Evolutionary conservation across 2,888 invertebrate genomes (phyloP).

Genomic region (Acleris laterana): DNA sequence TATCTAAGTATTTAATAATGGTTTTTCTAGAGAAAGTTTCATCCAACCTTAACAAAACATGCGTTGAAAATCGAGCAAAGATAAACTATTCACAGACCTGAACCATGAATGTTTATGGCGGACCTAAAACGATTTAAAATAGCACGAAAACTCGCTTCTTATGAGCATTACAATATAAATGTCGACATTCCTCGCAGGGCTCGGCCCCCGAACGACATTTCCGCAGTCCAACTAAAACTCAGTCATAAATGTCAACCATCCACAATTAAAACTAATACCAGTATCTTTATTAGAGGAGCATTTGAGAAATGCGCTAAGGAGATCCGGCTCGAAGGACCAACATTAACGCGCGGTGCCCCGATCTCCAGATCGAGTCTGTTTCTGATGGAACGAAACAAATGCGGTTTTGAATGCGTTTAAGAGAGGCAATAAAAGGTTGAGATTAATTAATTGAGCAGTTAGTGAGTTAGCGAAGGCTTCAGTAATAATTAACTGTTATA

Average conservation of each 20-base stretch:
- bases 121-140: neutral
- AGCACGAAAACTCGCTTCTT: neutral
- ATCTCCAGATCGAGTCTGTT: no score
- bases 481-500: neutral
- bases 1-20: no score
- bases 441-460: conserved; percentile 22
- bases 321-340: conserved; percentile 34
- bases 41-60: no score
- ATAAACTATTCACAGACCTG: no score
- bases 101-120: neutral
- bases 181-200: conserved; percentile 10
- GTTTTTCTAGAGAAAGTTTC: no score
- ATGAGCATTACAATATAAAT: conserved; percentile 7
- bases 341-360: no score
- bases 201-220: conserved; percentile 8
- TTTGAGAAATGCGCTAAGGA: conserved; percentile 24
- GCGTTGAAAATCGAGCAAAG: no score
- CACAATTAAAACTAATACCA: conserved; percentile 27
- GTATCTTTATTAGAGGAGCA: conserved; percentile 32
- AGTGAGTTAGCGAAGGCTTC: neutral
- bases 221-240: conserved; percentile 21
- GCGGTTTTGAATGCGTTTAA: neutral
- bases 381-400: no score
- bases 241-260: conserved; percentile 5
- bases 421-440: conserved; percentile 6